Conservation (phyloP, 2,888 invertebrate genomes). For the Onthophagus sagittarius region DNA sequence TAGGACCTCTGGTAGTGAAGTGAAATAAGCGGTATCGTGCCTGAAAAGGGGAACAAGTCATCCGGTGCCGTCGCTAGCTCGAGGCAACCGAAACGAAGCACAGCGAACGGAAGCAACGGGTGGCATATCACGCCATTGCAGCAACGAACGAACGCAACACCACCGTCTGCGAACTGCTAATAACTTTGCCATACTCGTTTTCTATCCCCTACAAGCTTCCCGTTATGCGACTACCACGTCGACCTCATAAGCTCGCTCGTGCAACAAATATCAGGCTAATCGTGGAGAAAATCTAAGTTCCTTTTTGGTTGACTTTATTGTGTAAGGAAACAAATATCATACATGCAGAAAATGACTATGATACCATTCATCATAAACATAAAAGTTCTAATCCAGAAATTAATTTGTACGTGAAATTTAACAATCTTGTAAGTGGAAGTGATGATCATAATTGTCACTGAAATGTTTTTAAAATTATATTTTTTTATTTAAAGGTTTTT, state of each 20-base stretch:
- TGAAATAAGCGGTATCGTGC: background rate
- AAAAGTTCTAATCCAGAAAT: too few species aligned
- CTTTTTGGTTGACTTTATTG: background rate
- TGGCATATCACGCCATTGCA: conserved; percentile 10
- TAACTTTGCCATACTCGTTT: background rate
- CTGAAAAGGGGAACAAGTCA: background rate
- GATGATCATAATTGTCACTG: too few species aligned
- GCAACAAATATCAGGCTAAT: background rate
- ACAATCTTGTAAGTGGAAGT: too few species aligned
- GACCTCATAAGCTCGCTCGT: background rate
- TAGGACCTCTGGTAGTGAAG: background rate
- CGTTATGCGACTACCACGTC: background rate
- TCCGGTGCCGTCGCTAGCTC: background rate
- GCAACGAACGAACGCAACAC: background rate
- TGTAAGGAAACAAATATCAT: too few species aligned
- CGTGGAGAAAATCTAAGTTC: background rate
- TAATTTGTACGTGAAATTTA: too few species aligned
- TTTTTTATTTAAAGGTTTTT: too few species aligned
- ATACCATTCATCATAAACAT: too few species aligned
- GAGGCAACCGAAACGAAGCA: background rate
- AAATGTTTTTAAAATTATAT: too few species aligned
- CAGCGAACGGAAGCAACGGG: conserved; percentile 5
- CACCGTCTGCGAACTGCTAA: background rate
- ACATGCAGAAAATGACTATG: too few species aligned
- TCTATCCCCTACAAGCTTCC: background rate